Percentiles rank a stretch among this genome's conserved stretches.
Conservation (phyloP, 2,888 invertebrate genomes). For the Oasisia sp. region DNA sequence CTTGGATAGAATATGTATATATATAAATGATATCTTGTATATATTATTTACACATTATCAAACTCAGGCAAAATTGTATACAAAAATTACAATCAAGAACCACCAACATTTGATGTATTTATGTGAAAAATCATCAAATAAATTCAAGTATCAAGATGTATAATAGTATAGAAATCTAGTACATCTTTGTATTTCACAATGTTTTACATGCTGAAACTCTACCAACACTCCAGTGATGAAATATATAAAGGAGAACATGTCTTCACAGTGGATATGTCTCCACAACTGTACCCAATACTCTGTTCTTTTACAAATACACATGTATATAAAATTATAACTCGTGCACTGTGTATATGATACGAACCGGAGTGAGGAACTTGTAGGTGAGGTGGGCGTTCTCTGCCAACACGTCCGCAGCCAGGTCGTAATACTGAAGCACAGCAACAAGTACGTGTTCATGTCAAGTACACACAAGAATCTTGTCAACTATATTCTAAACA, state of each 20-base stretch:
- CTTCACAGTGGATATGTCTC: not conserved
- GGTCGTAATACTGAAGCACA: constrained; percentile 80
- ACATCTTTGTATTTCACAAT: no score
- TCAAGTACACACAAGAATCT: not conserved
- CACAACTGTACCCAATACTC: not conserved
- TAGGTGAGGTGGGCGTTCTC: constrained; percentile 97
- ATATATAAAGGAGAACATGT: not conserved
- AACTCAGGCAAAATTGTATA: not conserved
- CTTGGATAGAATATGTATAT: no score
- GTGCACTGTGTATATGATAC: constrained; percentile 46
- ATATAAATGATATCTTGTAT: not conserved
- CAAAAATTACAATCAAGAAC: not conserved
- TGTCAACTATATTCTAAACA: not conserved
- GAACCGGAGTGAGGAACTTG: constrained; percentile 88
- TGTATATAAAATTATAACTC: no score
- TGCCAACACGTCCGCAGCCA: constrained; percentile 96
- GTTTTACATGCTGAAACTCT: not conserved
- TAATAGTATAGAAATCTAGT: not conserved
- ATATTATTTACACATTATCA: not conserved
- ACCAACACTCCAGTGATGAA: not conserved
- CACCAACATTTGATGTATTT: not conserved
- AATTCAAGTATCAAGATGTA: not conserved
- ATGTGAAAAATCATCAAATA: not conserved
- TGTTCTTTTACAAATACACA: no score
- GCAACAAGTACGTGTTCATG: not conserved